Conservation (phyloP, 2,888 invertebrate genomes). For the Alloplasta piceator region DNA sequence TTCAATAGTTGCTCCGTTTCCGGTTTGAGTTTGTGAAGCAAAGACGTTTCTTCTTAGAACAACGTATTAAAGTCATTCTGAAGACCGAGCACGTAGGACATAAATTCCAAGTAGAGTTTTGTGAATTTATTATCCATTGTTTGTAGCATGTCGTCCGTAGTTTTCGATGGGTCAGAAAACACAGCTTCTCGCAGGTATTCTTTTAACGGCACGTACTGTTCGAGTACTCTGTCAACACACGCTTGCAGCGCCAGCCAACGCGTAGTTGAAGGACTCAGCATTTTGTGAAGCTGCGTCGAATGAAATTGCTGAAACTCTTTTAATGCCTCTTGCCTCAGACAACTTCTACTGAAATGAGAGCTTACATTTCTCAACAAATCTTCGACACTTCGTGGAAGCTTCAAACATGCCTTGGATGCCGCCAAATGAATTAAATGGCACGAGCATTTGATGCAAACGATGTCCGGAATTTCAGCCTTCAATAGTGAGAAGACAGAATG, state of each 20-base stretch:
- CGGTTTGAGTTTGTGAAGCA: conserved; percentile 61
- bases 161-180: conserved; percentile 72
- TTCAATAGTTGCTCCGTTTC: conserved; percentile 64
- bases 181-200: conserved; percentile 72
- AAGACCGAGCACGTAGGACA: conserved; percentile 68
- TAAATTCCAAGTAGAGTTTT: conserved; percentile 70
- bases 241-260: conserved; percentile 77
- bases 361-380: conserved; percentile 68
- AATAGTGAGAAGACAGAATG: conserved; percentile 33
- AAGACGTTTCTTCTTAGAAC: conserved; percentile 69
- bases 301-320: conserved; percentile 77
- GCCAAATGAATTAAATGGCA: conserved; percentile 78
- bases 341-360: conserved; percentile 70
- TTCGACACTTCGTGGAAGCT: conserved; percentile 69
- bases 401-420: conserved; percentile 76
- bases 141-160: conserved; percentile 46
- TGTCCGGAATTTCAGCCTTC: conserved; percentile 63
- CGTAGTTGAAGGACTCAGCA: conserved; percentile 60
- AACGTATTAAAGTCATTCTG: conserved; percentile 69
- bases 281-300: conserved; percentile 76
- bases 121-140: conserved; percentile 72
- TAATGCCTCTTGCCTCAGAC: conserved; percentile 67
- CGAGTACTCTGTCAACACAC: conserved; percentile 76
- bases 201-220: conserved; percentile 75
- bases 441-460: conserved; percentile 76